Conservation (phyloP, 2,888 invertebrate genomes). For the Ectobius pallidus region DNA sequence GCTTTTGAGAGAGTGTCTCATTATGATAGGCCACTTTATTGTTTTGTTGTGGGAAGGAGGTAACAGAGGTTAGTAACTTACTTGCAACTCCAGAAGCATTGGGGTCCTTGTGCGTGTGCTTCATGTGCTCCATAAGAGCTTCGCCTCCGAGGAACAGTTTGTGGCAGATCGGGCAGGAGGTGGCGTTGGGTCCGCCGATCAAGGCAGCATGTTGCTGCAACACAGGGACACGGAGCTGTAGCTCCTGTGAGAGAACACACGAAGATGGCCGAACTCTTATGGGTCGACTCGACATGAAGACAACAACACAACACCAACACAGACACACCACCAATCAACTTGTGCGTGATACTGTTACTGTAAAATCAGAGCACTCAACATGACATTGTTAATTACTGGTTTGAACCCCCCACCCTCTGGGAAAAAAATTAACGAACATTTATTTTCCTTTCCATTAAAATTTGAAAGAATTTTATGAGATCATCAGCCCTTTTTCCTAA, state of each 20-base stretch:
- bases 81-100: constrained; percentile 87
- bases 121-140: constrained; percentile 95
- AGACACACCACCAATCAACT: too few relatives aligned
- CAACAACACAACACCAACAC: neutral
- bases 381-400: too few relatives aligned
- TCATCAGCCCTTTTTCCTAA: too few relatives aligned
- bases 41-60: too few relatives aligned
- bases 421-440: too few relatives aligned
- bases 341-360: too few relatives aligned
- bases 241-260: constrained; percentile 63
- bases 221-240: constrained; percentile 92
- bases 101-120: constrained; percentile 92
- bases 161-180: constrained; percentile 92
- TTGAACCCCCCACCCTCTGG: too few relatives aligned
- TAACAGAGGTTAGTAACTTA: constrained; percentile 63
- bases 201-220: constrained; percentile 95
- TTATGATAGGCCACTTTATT: too few relatives aligned
- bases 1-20: too few relatives aligned
- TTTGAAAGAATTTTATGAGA: too few relatives aligned
- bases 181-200: constrained; percentile 90
- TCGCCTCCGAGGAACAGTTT: constrained; percentile 93
- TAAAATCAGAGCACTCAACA: too few relatives aligned
- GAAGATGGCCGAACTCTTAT: constrained; percentile 32
- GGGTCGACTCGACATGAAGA: constrained; percentile 32
- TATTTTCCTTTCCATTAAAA: too few relatives aligned